phyloP scores from a whole-genome alignment of 2,797 vertebrate species.

The Poeciliopsis gracilis region DNA sequence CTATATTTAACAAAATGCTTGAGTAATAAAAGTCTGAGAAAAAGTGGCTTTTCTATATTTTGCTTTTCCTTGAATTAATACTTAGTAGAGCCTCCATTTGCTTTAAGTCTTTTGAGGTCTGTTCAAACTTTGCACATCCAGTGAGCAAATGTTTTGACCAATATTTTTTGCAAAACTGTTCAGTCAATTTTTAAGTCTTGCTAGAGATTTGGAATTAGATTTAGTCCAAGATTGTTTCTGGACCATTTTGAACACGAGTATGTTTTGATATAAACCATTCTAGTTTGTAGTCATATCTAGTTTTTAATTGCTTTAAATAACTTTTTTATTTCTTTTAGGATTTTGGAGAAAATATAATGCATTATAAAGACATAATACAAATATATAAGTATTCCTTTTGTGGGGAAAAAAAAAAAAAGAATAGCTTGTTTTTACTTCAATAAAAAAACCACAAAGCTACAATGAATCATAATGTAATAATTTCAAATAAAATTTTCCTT shows the following conservation, averaged over 20 bases:
- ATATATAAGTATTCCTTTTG: background rate
- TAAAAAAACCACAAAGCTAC: constrained; percentile 58
- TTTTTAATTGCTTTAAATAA: background rate
- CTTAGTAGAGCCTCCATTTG: background rate
- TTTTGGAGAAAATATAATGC: background rate
- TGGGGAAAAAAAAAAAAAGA: background rate
- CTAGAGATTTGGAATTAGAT: background rate
- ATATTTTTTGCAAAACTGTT: background rate
- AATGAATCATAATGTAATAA: constrained; percentile 38
- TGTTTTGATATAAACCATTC: background rate
- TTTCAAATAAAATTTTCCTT: constrained; percentile 32
- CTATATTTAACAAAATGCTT: background rate
- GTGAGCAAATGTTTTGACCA: background rate
- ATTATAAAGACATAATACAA: background rate
- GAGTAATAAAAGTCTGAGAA: background rate
- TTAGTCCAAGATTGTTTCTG: background rate
- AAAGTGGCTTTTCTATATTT: background rate
- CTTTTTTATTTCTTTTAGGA: background rate
- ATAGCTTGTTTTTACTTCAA: background rate
- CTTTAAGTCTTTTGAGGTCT: background rate
- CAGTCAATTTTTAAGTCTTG: background rate
- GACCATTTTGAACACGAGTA: background rate
- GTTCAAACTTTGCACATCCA: background rate
- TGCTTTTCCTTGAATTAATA: background rate
- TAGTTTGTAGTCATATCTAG: background rate